Percentiles rank a stretch among this genome's conserved stretches.
Conservation (phyloP, 2,113 vertebrate genomes). For the Sarotherodon lohbergeri region DNA sequence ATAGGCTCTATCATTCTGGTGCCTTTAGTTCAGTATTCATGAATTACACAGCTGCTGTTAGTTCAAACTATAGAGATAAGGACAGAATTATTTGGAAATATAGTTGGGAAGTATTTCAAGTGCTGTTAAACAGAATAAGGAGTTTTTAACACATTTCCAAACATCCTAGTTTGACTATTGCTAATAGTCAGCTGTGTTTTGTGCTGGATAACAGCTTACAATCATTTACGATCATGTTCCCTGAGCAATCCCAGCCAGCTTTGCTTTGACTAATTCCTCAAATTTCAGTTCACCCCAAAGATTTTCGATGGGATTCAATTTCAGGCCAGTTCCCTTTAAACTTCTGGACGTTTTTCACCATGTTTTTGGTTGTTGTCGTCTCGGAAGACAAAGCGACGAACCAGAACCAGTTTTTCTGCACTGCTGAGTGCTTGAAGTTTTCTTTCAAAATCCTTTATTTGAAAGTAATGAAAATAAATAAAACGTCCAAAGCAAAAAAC, state of each 20-base stretch:
- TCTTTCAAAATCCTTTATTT: background rate
- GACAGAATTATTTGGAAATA: background rate
- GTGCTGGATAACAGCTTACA: background rate
- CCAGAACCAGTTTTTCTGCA: background rate
- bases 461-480: background rate
- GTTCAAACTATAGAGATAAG: background rate
- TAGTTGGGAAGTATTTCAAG: background rate
- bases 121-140: background rate
- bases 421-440: background rate
- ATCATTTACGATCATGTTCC: background rate
- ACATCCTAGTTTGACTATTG: background rate
- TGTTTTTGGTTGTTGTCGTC: background rate
- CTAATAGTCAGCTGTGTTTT: background rate
- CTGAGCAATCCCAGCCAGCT: background rate
- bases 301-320: background rate
- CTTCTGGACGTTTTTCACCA: accelerated
- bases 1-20: background rate
- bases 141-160: background rate
- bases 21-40: background rate
- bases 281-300: background rate
- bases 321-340: background rate
- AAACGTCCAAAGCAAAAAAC: background rate
- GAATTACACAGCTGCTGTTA: background rate
- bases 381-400: background rate
- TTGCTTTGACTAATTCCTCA: background rate